These are phyloP conservation scores for Perithous albicinctus DNA, from an alignment of 2,888 invertebrate genomes.

Conservation along the genomic window DNA sequence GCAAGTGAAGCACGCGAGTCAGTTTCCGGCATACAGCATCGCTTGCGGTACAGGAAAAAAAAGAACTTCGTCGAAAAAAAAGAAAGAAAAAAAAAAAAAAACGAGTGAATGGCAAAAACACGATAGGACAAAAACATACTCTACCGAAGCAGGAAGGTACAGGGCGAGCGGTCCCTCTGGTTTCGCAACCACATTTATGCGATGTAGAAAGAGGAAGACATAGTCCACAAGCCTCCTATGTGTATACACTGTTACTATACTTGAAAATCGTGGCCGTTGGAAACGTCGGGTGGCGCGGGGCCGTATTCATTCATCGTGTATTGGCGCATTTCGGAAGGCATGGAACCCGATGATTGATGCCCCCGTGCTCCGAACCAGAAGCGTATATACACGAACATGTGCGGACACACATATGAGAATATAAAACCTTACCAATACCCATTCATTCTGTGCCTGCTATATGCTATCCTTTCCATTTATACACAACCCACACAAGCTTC, in stretches of 20 bases:
- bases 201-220: constrained; percentile 37
- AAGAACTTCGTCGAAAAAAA: constrained; percentile 2
- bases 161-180: constrained; percentile 48
- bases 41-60: neutral
- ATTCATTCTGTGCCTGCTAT: neutral
- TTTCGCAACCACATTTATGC: constrained; percentile 64
- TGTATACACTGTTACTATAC: constrained; percentile 25
- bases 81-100: constrained; percentile 11
- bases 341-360: constrained; percentile 63
- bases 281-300: constrained; percentile 39
- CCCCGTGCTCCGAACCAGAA: constrained; percentile 40
- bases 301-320: constrained; percentile 61
- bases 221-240: neutral
- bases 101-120: constrained; percentile 39
- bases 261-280: constrained; percentile 57
- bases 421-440: neutral
- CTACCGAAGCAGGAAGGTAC: constrained; percentile 27
- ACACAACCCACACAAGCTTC: constrained; percentile 1
- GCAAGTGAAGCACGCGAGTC: neutral
- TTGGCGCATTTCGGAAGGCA: constrained; percentile 53
- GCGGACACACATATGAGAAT: constrained; percentile 25
- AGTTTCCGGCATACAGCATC: neutral
- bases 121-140: constrained; percentile 60
- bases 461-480: constrained; percentile 10
- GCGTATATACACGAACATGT: constrained; percentile 37